These are phyloP conservation scores for Deilephila porcellus DNA, from an alignment of 2,888 invertebrate genomes.

Conservation along the genomic window DNA sequence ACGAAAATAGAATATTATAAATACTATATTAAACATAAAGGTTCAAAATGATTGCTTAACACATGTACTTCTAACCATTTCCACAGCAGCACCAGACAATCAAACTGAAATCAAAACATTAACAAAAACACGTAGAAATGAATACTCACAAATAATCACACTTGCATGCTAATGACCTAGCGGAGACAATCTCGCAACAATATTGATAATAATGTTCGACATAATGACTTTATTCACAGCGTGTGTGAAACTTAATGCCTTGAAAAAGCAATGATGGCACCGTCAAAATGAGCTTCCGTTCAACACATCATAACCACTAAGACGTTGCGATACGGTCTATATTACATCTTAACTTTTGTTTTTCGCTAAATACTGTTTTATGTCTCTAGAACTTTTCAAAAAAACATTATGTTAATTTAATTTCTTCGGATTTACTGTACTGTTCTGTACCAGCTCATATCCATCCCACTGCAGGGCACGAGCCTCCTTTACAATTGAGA, in stretches of 20 bases:
- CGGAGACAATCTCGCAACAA: conserved; percentile 26
- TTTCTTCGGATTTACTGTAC: neutral
- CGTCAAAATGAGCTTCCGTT: neutral
- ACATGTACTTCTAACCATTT: neutral
- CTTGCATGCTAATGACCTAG: conserved; percentile 20
- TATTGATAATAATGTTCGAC: conserved; percentile 26
- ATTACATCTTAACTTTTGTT: neutral
- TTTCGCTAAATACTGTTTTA: neutral
- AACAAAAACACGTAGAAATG: conserved; percentile 10
- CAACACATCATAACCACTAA: neutral
- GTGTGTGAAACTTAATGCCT: conserved; percentile 25
- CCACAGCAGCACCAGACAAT: neutral
- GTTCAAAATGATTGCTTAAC: conserved; percentile 9
- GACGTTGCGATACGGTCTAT: neutral
- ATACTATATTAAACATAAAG: neutral
- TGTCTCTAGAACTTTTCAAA: neutral
- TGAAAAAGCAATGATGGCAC: conserved; percentile 14
- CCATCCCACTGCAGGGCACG: too few species aligned
- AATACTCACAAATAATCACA: conserved; percentile 17
- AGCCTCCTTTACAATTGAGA: too few species aligned
- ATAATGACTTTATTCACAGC: conserved; percentile 27
- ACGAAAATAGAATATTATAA: neutral
- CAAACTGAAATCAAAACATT: conserved; percentile 24
- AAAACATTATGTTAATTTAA: neutral
- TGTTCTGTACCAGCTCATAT: too few species aligned